Evolutionary conservation across 2,113 vertebrate species (phyloP).

Genomic region (Pollimyrus isidori): DNA sequence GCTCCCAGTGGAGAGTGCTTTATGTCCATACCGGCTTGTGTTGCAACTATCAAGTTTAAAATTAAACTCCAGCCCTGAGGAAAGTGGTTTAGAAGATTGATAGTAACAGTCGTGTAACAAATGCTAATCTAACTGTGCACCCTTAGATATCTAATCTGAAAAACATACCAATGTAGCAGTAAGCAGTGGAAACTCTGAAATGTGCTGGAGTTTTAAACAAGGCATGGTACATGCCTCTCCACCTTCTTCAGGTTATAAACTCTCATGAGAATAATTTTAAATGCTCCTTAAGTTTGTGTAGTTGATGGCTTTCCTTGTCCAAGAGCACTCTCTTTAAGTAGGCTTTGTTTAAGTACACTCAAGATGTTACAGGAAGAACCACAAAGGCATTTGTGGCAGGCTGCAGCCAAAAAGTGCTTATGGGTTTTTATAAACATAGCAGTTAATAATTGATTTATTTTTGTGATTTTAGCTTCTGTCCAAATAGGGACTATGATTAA

Average conservation of each 20-base stretch:
- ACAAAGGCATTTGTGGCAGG: background rate
- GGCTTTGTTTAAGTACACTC: background rate
- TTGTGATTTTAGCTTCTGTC: background rate
- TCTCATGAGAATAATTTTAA: background rate
- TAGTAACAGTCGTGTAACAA: constrained; percentile 35
- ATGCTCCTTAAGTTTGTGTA: background rate
- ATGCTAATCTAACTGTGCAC: constrained; percentile 16
- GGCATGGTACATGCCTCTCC: background rate
- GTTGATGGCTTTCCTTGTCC: background rate
- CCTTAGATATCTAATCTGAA: background rate
- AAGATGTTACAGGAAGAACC: background rate
- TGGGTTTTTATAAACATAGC: background rate
- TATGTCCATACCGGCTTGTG: constrained; percentile 4
- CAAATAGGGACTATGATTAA: background rate
- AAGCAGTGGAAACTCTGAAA: background rate
- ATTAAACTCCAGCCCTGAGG: constrained; percentile 5
- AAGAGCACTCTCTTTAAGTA: background rate
- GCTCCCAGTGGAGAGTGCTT: background rate
- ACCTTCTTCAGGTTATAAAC: background rate
- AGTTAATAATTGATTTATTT: background rate
- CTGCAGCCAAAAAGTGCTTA: background rate
- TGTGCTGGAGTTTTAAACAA: background rate
- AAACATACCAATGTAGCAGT: background rate
- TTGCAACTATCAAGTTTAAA: background rate
- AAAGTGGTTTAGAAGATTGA: constrained; percentile 31